Evolutionary conservation across 2,888 invertebrate species (phyloP), one percentile per base, ranked within the genome.

Genomic region (Drosophila borborema): DNA sequence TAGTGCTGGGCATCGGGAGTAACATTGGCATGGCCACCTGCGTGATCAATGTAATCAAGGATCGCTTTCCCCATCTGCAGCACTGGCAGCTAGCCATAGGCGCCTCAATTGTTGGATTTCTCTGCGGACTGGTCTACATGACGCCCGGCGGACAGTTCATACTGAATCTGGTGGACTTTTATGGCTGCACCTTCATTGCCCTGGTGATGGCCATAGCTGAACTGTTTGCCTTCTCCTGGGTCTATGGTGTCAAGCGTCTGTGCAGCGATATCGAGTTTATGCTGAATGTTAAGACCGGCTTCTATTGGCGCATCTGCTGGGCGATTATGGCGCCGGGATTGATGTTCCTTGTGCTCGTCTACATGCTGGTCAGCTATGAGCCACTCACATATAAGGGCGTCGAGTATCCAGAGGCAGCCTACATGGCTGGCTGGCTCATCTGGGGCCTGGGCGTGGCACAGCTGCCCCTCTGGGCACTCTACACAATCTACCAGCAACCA

Each of bases 221-320:
- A 92, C 94, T 96, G 58, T 86, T 96, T 20, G 95, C 96, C 1
- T 93, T 97, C 8, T 94, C 95, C 62, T 97, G 96, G 96, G 94
- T 97, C 61, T 97, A 97, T 87, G 96, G 97, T 7, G 91, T 96
- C n/a, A 94, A 95, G 74, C 95, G 96, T 54, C 94, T 96, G 72
- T 95, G 96, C 77, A 93, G 94, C 49, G 97, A 97, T 87, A 94
- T 97, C 55, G 96, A 97, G 91, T 97, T 96, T 90, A 97, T 97
- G 97, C 92, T 96, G 80, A 95, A 95, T 41, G 93, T 94, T 2
- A 95, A 95, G 91, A 93, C 93, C 2, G 81, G 95, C 1, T 82
- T 95, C 23, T 97, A 97, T 91, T 97, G 97, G 97, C 95, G 97
- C 75, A 83, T 96, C 43, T 97, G 97, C 77, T 98, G 97, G 97